Evolutionary conservation across 1,140 invertebrate genomes (phyloP), one percentile per base, ranked within the genome.

Genomic region (Pinna nobilis): DNA sequence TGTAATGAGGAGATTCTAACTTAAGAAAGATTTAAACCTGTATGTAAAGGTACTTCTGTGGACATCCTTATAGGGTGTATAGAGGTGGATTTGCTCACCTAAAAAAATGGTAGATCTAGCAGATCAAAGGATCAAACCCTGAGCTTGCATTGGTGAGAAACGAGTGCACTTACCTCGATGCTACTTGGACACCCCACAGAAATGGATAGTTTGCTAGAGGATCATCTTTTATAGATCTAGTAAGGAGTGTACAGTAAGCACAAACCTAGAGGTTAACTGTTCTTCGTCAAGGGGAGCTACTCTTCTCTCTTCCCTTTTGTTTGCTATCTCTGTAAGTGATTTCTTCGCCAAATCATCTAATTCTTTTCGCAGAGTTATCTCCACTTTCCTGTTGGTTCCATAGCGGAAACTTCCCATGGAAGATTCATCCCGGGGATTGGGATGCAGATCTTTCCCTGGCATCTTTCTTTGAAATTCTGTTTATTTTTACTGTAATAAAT

Each of bases 341-440:
- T 77, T 80, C 32, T 67, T 71, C 11, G 68, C 74, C 6, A 83
- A 76, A 69, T 81, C 78, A 59, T 80, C 73, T 20, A 84, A 28
- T 51, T 85, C 79, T 59, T 77, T 61, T 53, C 75, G 64, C 3
- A 80, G 55, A 32, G 70, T 63, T 28, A 85, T n/a, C 51, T 85
- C 76, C 37, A 79, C 65, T 57, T 74, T 63, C 25, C 82, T 67
- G 57, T 78, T 83, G 15, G 72, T 75, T 25, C 73, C 71, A 65
- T 73, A 44, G 18, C 72, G 53, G 53, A 84, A 79, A 13, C 72
- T 20, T 23, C 70, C 59, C n/a, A n/a, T n/a, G n/a, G n/a, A n/a
- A 3, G 63, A 51, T 11, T 55, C 75, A 59, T 71, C 59, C 13
- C 53, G n/a, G 9, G 51, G 23, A 7, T 23, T 66, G 7, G 79